Base-by-base conservation (phyloP, 2,797 vertebrate species). In the Molothrus aeneus region DNA sequence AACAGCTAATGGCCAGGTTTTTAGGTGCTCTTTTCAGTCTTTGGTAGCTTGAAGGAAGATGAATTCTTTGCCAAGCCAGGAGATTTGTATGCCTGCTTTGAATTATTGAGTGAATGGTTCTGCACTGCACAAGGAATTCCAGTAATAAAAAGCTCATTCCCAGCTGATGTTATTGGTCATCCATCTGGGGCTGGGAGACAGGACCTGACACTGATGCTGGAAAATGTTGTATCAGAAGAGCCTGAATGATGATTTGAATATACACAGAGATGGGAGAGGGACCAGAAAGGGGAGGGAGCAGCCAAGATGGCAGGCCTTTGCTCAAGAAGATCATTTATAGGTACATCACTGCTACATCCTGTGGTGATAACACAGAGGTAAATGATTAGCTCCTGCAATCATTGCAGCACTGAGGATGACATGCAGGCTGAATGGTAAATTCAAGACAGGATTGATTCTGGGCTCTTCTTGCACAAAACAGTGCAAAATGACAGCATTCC, bases 401-500 rank as follows among this genome's bases (percentile, higher is more conserved):
- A 17, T 2, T 57, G 65, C 17, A 86, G 80, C 32, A 36, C 28
- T 8, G 51, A 80, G 63, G 21, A 56, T 57, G 47, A 69, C 34
- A 59, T 72, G 21, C 54, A 90, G 43, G 43, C 51, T 92, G 47
- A 54, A 32, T 7, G 4, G 22, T 36, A 81, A 92, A 90, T 73
- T 36, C 54, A 61, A 66, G 40, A 36, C 26, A 80, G 48, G 45
- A 70, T 47, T 75, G 40, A 42, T 53, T 92, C 82, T 28, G 63
- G 24, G 17, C 66, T 86, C 43, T 63, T 92, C 70, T 75, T 72
- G n/a, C n/a, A 54, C 28, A 59, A n/a, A 92, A 2, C 38, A 48
- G 54, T 60, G 82, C 63, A 93, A 86, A 95, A 94, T 59, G 26
- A 79, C 43, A 72, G 36, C 88, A 94, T 96, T 86, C 88, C 88